Percentiles rank a stretch among this genome's conserved stretches.
Conservation (phyloP, 2,888 invertebrate species). For the Epinotia nisella region DNA sequence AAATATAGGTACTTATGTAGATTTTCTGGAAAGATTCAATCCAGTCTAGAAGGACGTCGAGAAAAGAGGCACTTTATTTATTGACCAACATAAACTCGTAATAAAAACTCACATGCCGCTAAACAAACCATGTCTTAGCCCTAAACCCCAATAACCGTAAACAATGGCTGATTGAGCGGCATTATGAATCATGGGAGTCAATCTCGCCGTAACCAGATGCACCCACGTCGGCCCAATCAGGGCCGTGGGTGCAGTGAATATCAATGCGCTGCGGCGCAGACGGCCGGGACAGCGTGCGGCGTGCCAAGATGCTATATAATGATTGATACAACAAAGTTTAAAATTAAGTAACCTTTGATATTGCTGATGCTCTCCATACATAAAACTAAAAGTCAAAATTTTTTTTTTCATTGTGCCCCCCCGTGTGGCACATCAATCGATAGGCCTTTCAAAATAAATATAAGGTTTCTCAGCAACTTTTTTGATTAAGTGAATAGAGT, state of each 20-base stretch:
- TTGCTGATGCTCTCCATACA: too few species aligned
- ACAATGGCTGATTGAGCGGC: conserved; percentile 28
- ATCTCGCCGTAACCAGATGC: conserved; percentile 37
- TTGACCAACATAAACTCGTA: background rate
- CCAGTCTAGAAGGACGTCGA: background rate
- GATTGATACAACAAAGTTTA: too few species aligned
- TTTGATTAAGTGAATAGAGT: too few species aligned
- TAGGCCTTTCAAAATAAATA: too few species aligned
- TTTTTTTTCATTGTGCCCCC: too few species aligned
- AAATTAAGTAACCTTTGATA: too few species aligned
- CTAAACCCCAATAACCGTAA: conserved; percentile 28
- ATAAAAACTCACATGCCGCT: background rate
- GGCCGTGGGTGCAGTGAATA: conserved; percentile 40
- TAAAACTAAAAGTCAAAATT: too few species aligned
- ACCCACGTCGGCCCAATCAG: conserved; percentile 35
- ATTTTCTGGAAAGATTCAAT: background rate
- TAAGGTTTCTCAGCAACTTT: too few species aligned
- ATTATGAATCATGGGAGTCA: conserved; percentile 34
- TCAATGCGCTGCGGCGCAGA: conserved; percentile 28
- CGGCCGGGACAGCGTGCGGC: background rate
- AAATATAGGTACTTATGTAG: background rate
- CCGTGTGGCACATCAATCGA: too few species aligned
- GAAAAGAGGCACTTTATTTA: background rate
- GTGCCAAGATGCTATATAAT: background rate
- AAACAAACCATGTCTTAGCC: background rate